Conservation (phyloP, 2,797 vertebrate genomes). For the Hapalemur alaotrensis region DNA sequence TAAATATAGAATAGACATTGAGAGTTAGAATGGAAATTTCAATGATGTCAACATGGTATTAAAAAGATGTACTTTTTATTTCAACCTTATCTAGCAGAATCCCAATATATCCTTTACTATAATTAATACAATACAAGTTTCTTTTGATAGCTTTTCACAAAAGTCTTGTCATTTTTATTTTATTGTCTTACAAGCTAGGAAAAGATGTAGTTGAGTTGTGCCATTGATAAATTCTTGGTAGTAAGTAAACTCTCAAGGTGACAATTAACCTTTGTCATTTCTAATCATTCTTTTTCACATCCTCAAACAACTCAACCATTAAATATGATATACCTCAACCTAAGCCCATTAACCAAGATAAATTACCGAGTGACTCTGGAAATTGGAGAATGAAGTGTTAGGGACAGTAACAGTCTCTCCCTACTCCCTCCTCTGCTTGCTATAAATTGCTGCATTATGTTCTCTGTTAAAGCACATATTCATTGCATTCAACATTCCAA, state of each 20-base stretch:
- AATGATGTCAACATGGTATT: background rate
- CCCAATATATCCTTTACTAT: background rate
- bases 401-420: fast-evolving
- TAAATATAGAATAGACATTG: background rate
- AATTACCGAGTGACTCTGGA: background rate
- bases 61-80: background rate
- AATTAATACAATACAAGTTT: background rate
- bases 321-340: background rate
- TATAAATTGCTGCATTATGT: background rate
- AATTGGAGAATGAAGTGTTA: background rate
- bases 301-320: background rate
- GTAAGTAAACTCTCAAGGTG: background rate
- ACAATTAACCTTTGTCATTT: background rate
- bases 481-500: background rate
- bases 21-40: background rate
- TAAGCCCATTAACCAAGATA: background rate
- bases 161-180: background rate
- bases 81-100: background rate
- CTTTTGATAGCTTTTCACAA: background rate
- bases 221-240: background rate
- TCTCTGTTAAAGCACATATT: background rate
- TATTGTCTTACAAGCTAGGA: background rate
- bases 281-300: background rate
- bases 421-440: background rate
- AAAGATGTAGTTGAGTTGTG: background rate